Conservation (phyloP, 2,888 invertebrate species). For the Cataglyphis livida region DNA sequence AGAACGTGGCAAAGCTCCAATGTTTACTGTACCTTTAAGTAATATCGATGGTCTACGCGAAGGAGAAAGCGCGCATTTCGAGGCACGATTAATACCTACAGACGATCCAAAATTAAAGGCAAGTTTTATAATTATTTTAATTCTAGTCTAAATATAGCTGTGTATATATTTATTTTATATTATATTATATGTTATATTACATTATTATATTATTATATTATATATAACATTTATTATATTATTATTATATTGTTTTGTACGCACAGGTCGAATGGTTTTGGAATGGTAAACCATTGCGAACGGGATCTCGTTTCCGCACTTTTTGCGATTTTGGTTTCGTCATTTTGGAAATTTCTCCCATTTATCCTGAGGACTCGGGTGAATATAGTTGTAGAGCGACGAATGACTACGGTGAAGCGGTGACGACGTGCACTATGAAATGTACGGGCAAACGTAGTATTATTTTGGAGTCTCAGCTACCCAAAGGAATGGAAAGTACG, state of each 20-base stretch:
- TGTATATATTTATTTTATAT: neutral
- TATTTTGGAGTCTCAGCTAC: conserved; percentile 95
- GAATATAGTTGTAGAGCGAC: conserved; percentile 95
- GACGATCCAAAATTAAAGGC: conserved; percentile 96
- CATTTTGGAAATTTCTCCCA: conserved; percentile 98
- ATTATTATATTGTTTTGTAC: neutral
- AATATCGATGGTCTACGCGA: conserved; percentile 95
- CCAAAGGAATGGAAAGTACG: conserved; percentile 97
- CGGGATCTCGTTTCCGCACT: conserved; percentile 97
- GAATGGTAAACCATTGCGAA: conserved; percentile 95
- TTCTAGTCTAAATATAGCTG: neutral
- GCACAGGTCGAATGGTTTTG: conserved; percentile 95
- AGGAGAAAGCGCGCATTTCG: conserved; percentile 96
- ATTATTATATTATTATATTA: neutral
- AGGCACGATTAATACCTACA: conserved; percentile 94
- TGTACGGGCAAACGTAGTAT: conserved; percentile 97
- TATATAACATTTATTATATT: neutral
- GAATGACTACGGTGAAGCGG: conserved; percentile 96
- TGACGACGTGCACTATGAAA: conserved; percentile 95
- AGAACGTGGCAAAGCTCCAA: conserved; percentile 93
- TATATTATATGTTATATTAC: neutral
- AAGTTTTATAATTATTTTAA: conserved; percentile 58
- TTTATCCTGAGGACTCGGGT: conserved; percentile 98
- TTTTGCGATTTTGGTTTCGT: conserved; percentile 99
- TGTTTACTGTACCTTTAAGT: conserved; percentile 95